These are phyloP conservation scores for Galerucella nymphaeae DNA, from an alignment of 2,888 invertebrate species.

Conservation along the genomic window DNA sequence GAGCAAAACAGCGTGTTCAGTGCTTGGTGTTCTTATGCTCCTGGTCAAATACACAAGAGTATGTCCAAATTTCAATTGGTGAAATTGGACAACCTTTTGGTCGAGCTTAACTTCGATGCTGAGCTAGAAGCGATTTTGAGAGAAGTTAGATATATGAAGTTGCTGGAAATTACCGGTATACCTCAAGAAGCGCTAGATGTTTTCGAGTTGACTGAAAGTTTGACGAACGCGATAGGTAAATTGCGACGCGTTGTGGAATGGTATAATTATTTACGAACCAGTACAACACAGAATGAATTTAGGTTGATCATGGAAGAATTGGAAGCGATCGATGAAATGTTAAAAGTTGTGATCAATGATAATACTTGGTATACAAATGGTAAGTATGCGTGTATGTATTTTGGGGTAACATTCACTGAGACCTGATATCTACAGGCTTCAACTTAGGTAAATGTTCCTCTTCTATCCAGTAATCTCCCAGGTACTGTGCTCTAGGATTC, in stretches of 20 bases:
- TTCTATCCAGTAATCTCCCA: too few species aligned
- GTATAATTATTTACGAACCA: constrained; percentile 84
- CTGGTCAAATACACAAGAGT: constrained; percentile 72
- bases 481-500: too few species aligned
- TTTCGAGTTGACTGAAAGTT: constrained; percentile 75
- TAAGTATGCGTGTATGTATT: too few species aligned
- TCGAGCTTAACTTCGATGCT: constrained; percentile 75
- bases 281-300: constrained; percentile 82
- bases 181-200: constrained; percentile 72
- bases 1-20: constrained; percentile 74
- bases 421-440: too few species aligned
- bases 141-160: constrained; percentile 77
- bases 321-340: constrained; percentile 75
- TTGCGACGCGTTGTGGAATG: constrained; percentile 74
- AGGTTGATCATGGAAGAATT: constrained; percentile 82
- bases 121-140: constrained; percentile 79
- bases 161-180: constrained; percentile 72
- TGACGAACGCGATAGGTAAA: constrained; percentile 66
- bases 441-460: too few species aligned
- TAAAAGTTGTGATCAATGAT: constrained; percentile 75
- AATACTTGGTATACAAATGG: constrained; percentile 87
- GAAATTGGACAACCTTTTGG: constrained; percentile 65
- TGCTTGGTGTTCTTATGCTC: constrained; percentile 77
- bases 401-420: too few species aligned
- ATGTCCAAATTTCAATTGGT: constrained; percentile 72